Conservation (phyloP, 2,888 invertebrate genomes). For the Apeira syringaria region DNA sequence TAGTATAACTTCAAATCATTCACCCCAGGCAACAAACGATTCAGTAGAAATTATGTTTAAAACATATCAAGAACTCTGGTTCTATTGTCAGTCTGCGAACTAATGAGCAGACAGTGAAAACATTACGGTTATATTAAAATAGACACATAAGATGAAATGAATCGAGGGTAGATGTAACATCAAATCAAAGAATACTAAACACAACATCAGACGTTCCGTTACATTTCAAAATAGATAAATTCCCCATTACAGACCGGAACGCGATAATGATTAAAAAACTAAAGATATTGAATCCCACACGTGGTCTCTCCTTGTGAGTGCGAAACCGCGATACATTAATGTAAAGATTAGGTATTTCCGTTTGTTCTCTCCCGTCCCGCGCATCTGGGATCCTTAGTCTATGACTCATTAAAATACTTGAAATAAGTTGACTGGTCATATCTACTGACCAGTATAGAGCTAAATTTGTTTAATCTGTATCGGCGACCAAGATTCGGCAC, state of each 20-base stretch:
- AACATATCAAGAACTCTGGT: too few relatives aligned
- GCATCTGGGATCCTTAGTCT: constrained; percentile 53
- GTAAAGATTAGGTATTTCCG: constrained; percentile 81
- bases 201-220: constrained; percentile 22
- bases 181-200: not conserved
- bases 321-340: constrained; percentile 64
- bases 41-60: too few relatives aligned
- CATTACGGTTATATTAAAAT: too few relatives aligned
- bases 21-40: too few relatives aligned
- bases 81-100: too few relatives aligned
- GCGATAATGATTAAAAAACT: constrained; percentile 51
- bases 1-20: too few relatives aligned
- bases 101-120: too few relatives aligned
- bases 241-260: constrained; percentile 44
- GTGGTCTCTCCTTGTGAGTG: constrained; percentile 47
- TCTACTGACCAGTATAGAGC: constrained; percentile 11
- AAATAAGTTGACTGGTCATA: constrained; percentile 34
- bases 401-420: constrained; percentile 47
- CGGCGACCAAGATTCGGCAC: not conserved
- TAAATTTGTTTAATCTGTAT: not conserved
- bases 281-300: constrained; percentile 43
- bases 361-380: constrained; percentile 59
- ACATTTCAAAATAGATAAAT: constrained; percentile 23
- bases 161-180: not conserved
- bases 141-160: too few relatives aligned